A percentile compares a stretch with the other conserved stretches of the same genome.
Conservation (phyloP, 2,797 vertebrate species). For the Pterois miles region DNA sequence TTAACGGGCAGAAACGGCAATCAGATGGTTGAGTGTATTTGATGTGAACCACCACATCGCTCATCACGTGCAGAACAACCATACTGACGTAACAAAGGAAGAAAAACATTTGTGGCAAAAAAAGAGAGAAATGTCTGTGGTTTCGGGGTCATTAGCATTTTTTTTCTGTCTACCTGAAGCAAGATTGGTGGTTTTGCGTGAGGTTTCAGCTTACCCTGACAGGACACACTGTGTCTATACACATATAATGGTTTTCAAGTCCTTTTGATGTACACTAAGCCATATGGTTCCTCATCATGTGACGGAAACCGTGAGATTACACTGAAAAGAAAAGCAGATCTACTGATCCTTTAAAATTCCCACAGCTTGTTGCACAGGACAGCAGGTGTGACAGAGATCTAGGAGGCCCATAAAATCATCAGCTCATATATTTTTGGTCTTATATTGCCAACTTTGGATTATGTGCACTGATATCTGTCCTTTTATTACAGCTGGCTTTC, state of each 20-base stretch:
- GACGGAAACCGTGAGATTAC: conserved; percentile 28
- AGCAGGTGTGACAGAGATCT: conserved; percentile 35
- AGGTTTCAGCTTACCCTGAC: conserved; percentile 39
- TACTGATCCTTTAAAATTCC: conserved; percentile 26
- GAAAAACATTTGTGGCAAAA: conserved; percentile 31
- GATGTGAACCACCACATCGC: conserved; percentile 33
- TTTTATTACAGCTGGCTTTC: background rate
- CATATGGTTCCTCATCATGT: conserved; percentile 15
- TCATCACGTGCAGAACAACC: conserved; percentile 26
- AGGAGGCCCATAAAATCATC: conserved; percentile 50
- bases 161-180: conserved; percentile 32
- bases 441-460: conserved; percentile 18
- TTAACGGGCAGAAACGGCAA: conserved; percentile 49
- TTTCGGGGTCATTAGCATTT: conserved; percentile 25
- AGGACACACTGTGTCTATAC: background rate
- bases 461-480: background rate
- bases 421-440: conserved; percentile 44
- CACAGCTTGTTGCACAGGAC: conserved; percentile 6
- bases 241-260: conserved; percentile 11
- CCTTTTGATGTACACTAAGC: conserved; percentile 35
- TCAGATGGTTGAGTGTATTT: conserved; percentile 54
- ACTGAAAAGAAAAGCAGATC: conserved; percentile 44
- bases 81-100: conserved; percentile 54
- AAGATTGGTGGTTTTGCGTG: conserved; percentile 24
- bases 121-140: conserved; percentile 5